These are phyloP conservation scores for Sparus aurata DNA, from an alignment of 2,797 vertebrate species.

Conservation along the genomic window DNA sequence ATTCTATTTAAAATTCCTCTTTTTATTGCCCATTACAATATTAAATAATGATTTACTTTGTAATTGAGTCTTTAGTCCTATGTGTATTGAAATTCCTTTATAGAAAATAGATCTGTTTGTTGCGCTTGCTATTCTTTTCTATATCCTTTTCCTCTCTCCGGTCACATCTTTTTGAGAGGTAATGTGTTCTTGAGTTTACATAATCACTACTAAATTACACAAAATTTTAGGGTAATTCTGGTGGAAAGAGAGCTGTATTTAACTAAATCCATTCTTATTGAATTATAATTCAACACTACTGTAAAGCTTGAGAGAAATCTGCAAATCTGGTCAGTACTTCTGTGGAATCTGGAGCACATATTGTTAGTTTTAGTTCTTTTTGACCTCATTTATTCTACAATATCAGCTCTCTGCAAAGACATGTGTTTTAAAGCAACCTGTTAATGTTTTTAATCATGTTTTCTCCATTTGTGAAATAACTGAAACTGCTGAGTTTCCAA, in stretches of 20 bases:
- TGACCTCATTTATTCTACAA: neutral
- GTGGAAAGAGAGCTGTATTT: constrained; percentile 32
- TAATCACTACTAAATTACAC: constrained; percentile 45
- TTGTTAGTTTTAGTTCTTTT: constrained; percentile 8
- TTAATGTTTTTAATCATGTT: constrained; percentile 9
- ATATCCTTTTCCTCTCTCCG: neutral
- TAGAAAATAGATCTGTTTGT: neutral
- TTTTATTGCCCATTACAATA: too few relatives aligned
- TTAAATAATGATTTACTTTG: too few relatives aligned
- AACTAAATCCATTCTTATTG: constrained; percentile 45
- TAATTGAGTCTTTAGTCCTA: too few relatives aligned
- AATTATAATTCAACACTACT: constrained; percentile 19
- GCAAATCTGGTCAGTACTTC: constrained; percentile 26
- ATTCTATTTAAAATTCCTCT: too few relatives aligned
- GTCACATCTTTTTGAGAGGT: neutral
- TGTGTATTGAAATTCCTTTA: neutral
- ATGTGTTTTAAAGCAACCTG: constrained; percentile 9
- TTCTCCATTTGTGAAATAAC: constrained; percentile 34
- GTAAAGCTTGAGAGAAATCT: constrained; percentile 12
- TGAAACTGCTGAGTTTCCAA: constrained; percentile 40
- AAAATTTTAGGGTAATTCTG: constrained; percentile 35
- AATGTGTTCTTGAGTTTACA: constrained; percentile 8
- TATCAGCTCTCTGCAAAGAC: constrained; percentile 11
- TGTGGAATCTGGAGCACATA: constrained; percentile 11
- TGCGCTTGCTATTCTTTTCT: neutral